Evolutionary conservation across 2,888 invertebrate species (phyloP), one percentile per base, ranked within the genome.

Genomic region (Troilus luridus): DNA sequence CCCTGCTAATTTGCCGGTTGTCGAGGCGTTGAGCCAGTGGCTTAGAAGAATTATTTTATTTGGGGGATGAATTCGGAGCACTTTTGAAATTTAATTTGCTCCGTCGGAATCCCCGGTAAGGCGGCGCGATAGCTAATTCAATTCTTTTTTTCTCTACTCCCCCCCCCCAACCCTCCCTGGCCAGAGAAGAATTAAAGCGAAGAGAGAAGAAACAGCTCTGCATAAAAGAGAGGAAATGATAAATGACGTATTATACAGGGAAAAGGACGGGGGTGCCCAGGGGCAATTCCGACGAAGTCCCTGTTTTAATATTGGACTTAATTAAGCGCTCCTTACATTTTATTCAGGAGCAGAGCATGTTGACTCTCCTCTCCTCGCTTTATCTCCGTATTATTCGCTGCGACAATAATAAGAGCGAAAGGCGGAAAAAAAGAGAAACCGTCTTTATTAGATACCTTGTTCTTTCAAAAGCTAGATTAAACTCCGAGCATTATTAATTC

Each of bases 231-330:
- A 62, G 60, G 41, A 88, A 88, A 88, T 88, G 88, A 88, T 88
- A 88, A 88, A 88, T 88, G 88, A 88, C 88, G 88, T 62, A 88
- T 88, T 88, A 88, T 88, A 60, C 85, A 41, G 60, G 88, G 9
- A 58, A n/a, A 7, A 59, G 14, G 56, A 10, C 24, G 11, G 64
- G 60, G 41, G 88, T 54, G 27, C 27, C 72, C 67, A 17, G 60
- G 27, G 60, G 88, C 89, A 56, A 67, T 89, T 89, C 64, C 89
- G 54, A 58, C 62, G 67, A 89, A 56, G 62, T 72, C 60, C 64
- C 89, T 58, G 72, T 89, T 89, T 89, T 89, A 89, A 89, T 89
- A 89, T 89, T 62, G 67, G 72, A 89, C 64, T 67, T 89, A 89
- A 89, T 89, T 89, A 89, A 67, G 89, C 67, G 89, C 64, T 58